Evolutionary conservation across 2,797 vertebrate species (phyloP), one percentile per base, ranked within the genome.

Genomic region (Chelon labrosus): DNA sequence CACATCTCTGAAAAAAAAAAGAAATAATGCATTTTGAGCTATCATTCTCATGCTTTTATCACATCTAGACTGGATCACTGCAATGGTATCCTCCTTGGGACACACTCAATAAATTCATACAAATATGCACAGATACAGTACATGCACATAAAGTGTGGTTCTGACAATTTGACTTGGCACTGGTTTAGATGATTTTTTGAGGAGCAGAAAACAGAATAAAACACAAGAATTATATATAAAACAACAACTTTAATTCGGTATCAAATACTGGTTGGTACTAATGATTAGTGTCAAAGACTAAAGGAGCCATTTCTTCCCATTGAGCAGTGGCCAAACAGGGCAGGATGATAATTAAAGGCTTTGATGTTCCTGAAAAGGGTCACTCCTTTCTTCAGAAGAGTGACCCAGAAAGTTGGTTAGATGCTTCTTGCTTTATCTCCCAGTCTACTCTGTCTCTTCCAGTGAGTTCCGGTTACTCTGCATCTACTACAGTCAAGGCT

Each of bases 311-410:
- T 53, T 37, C 31, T 22, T 82, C 27, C 59, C 68, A 47, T 79
- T 64, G 59, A 75, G 56, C 41, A 3, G 7, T 51, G 25, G 54
- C 53, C 58, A 83, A 67, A 78, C 27, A 62, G 73, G 60, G 50
- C 60, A 44, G 61, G 20, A 73, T 49, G 60, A 82, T 70, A 73
- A 82, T 70, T 65, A 72, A 42, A 70, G 63, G 16, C 69, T 86
- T 80, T 80, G 70, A 83, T 52, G 46, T 70, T 37, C 55, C 25
- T 58, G 41, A 71, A 67, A 77, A 58, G 59, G 62, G 56, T 59
- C 38, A 14, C 17, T 38, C 35, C 37, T 42, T 67, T 53, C 46
- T 47, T 63, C 25, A 73, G 17, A 66, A 67, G 39, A 66, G 60
- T 12, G 27, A 60, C 19, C 16, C 14, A 14, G 20, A 49, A 59